Evolutionary conservation across 2,888 invertebrate genomes (phyloP), one percentile per base, ranked within the genome.

Genomic region (Sipunculus nudus): DNA sequence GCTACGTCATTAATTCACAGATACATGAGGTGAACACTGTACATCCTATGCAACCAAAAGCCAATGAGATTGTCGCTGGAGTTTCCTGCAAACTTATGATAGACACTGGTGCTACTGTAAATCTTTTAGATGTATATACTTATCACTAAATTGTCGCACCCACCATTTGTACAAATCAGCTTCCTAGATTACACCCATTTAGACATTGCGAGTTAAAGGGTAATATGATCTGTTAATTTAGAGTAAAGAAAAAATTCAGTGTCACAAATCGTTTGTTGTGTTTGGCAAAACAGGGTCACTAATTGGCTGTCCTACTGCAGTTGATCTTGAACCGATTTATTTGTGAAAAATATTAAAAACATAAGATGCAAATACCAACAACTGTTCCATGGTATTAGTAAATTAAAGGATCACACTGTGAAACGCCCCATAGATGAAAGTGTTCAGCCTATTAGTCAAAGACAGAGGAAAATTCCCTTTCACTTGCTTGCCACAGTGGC

Each of bases 401-500:
- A n/a, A n/a, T n/a, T n/a, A n/a, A n/a, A n/a, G n/a, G n/a, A n/a
- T n/a, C n/a, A n/a, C n/a, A n/a, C n/a, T n/a, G n/a, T n/a, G n/a
- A 53, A 41, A 26, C 16, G 40, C 16, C 31, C 40, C 23, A 28
- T 53, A 2, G 53, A 53, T 29, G 2, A 53, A 41, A 26, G 25
- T 8, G 26, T 53, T 21, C 28, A 53, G 31, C 53, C 31, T 23
- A 25, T 41, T 23, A 19, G 21, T 8, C n/a, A 23, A 25, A 53
- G 31, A 19, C 43, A 41, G 21, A 41, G 19, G 21, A 16, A 10
- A 19, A 53, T 41, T 31, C 53, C 53, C 28, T 53, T 53, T 23
- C 10, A n/a, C 31, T 19, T 53, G 21, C 1, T 41, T 5, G 29
- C 16, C n/a, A 41, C 31, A 41, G 10, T 53, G 16, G 28, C 29